Base-by-base conservation (phyloP, 2,113 vertebrate genomes). In the Nicator chloris region DNA sequence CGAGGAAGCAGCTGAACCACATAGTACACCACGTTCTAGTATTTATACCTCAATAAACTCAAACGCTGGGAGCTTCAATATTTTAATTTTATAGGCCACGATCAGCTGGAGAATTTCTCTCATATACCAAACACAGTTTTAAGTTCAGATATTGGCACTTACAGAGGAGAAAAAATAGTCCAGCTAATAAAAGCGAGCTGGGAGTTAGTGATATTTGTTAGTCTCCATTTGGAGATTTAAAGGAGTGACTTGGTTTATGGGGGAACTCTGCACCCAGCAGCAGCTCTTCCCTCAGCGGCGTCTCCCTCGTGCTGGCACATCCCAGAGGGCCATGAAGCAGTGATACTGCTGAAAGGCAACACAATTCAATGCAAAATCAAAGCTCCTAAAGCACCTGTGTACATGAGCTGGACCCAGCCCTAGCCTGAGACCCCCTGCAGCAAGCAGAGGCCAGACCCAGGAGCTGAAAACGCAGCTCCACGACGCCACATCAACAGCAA, bases 21-120 rank as follows among this genome's bases (percentile, higher is more conserved):
- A 53, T 0, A 87, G 53, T 17, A 76, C 9, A n/a, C 9, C 54
- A 59, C 5, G 0, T 63, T 72, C 85, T 59, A 45, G 27, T 82
- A 61, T 80, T 87, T 94, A 92, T 88, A 91, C 66, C 84, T 92
- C 63, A 91, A 87, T 91, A 94, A 91, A 91, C 42, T 80, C 59
- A 47, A 83, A 81, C 44, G 69, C 42, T 13, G 19, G 60, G 49
- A 93, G 68, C 47, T 33, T 82, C 68, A 85, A 37, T 83, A 56
- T 78, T 76, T 78, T 63, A 78, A 83, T 91, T 95, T 92, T 91
- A 92, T 30, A 88, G 77, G 56, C 35, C 91, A 79, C 37, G 15
- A 60, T 81, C 83, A 89, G 65, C 44, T 82, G 26, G 72, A 68
- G 57, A 92, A 84, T 80, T 95, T 73, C 73, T 45, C 78, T 63